Conservation (phyloP, 2,113 vertebrate species). For the Mus pahari region DNA sequence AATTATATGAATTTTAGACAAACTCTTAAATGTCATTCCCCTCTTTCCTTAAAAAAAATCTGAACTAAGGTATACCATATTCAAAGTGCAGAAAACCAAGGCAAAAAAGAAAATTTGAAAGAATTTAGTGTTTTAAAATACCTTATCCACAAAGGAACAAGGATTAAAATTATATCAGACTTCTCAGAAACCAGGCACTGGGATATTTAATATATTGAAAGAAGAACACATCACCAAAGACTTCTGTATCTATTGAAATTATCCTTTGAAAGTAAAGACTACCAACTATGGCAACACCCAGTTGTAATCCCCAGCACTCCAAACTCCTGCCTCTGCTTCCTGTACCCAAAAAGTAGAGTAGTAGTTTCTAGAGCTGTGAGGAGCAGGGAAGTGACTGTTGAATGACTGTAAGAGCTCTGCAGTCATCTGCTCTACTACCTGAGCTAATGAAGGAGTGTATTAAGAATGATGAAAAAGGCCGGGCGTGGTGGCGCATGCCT, state of each 20-base stretch:
- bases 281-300: neutral
- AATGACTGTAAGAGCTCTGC: neutral
- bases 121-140: conserved; percentile 31
- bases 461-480: neutral
- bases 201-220: neutral
- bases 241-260: neutral
- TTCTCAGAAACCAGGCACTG: neutral
- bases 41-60: conserved; percentile 8
- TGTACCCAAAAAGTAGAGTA: neutral
- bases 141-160: neutral
- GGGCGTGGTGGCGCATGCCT: no score
- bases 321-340: no score
- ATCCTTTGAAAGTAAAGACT: conserved; percentile 24
- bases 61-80: neutral
- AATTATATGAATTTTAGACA: conserved; percentile 35
- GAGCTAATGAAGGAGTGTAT: neutral
- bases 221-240: conserved; percentile 9
- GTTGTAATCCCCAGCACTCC: neutral
- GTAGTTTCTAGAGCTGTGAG: neutral
- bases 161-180: conserved; percentile 10
- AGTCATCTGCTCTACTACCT: neutral
- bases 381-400: neutral
- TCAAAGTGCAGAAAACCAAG: conserved; percentile 21
- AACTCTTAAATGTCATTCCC: conserved; percentile 8
- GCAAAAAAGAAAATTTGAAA: neutral